Percentiles rank a stretch among this genome's conserved stretches.
These are phyloP conservation scores for Drosophila ercepeae DNA, from an alignment of 1,140 invertebrate species.

Conservation along the genomic window DNA sequence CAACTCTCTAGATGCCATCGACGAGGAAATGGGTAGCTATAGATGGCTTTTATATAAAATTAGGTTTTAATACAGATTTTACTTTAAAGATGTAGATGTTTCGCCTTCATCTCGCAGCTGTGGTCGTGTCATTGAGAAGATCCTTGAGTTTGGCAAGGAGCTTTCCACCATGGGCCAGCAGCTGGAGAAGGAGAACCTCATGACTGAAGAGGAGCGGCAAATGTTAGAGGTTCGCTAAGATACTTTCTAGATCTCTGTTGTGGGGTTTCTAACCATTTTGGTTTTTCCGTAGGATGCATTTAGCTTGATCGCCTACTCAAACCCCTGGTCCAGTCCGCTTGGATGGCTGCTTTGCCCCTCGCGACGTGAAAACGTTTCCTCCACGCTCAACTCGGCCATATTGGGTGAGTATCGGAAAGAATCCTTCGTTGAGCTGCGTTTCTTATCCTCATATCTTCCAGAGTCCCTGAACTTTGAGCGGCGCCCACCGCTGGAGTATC, in stretches of 20 bases:
- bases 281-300: slow-evolving; percentile 93
- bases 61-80: not conserved
- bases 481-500: slow-evolving; percentile 95
- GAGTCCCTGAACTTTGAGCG: slow-evolving; percentile 95
- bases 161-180: slow-evolving; percentile 95
- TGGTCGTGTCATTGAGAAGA: slow-evolving; percentile 93
- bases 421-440: not conserved
- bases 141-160: slow-evolving; percentile 97
- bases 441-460: slow-evolving; percentile 77
- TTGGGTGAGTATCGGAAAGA: slow-evolving; percentile 87
- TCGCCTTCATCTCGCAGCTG: slow-evolving; percentile 86
- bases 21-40: slow-evolving; percentile 87
- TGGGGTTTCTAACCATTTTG: not conserved
- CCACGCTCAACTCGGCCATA: slow-evolving; percentile 98
- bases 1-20: slow-evolving; percentile 84
- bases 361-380: slow-evolving; percentile 96
- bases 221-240: slow-evolving; percentile 90
- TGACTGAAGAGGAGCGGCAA: slow-evolving; percentile 94
- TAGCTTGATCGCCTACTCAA: slow-evolving; percentile 98
- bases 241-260: slow-evolving; percentile 15
- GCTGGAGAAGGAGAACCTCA: slow-evolving; percentile 92
- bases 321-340: slow-evolving; percentile 98
- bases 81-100: slow-evolving; percentile 84
- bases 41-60: not conserved
- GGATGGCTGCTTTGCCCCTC: slow-evolving; percentile 97